A percentile compares a stretch with the other conserved stretches of the same genome.
phyloP scores from a whole-genome alignment of 2,888 invertebrate genomes.

The Hoplodrina blanda region DNA sequence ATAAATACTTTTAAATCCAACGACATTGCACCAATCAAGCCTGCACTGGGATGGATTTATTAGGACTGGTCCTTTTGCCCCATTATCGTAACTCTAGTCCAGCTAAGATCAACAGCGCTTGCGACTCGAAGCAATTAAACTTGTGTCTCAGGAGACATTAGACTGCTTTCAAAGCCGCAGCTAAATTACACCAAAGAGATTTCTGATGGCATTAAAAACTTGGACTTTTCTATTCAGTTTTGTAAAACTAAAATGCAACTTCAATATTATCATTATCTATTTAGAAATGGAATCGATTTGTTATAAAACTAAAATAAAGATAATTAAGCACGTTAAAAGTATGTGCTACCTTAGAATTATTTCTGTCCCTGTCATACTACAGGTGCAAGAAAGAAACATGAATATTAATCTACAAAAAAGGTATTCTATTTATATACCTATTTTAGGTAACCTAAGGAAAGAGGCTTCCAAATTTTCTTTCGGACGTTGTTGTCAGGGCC shows the following conservation, averaged over 20 bases:
- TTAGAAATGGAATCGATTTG: too few relatives aligned
- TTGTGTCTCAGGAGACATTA: conserved; percentile 31
- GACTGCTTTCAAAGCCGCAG: conserved; percentile 25
- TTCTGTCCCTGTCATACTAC: too few relatives aligned
- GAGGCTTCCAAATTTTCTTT: too few relatives aligned
- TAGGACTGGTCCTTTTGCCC: not conserved
- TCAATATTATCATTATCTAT: too few relatives aligned
- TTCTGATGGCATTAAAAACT: conserved; percentile 14
- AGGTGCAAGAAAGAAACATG: too few relatives aligned
- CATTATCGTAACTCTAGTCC: conserved; percentile 29
- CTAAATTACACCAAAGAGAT: conserved; percentile 27
- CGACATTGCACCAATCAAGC: conserved; percentile 11
- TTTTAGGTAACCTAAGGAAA: too few relatives aligned
- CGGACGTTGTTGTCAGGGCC: too few relatives aligned
- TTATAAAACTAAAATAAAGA: too few relatives aligned
- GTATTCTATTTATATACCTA: too few relatives aligned
- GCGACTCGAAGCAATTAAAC: conserved; percentile 40
- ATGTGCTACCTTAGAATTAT: too few relatives aligned
- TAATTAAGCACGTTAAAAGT: too few relatives aligned
- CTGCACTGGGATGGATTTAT: conserved; percentile 25
- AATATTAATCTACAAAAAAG: too few relatives aligned
- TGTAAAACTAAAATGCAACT: not conserved
- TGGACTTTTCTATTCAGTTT: not conserved
- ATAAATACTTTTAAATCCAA: not conserved
- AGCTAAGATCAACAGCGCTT: conserved; percentile 33